A percentile compares a stretch with the other conserved stretches of the same genome.
phyloP scores from a whole-genome alignment of 2,888 invertebrate genomes.

The Helobdella robusta region DNA sequence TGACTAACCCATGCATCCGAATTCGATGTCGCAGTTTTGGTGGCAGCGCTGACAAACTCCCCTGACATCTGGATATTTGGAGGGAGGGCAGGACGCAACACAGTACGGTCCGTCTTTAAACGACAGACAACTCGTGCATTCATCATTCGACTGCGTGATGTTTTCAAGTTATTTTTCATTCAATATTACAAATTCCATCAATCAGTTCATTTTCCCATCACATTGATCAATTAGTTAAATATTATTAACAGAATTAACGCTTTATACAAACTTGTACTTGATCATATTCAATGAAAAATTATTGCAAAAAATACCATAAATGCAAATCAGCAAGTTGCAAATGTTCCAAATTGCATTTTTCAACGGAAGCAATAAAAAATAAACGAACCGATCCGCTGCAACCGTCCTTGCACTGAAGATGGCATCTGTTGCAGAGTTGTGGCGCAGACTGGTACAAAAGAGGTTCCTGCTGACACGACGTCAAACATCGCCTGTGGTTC shows the following conservation, averaged over 20 bases:
- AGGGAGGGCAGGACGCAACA: slow-evolving; percentile 23
- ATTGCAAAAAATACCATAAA: no score
- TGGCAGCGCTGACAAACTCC: slow-evolving; percentile 5
- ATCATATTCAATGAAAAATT: no score
- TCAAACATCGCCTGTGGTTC: slow-evolving; percentile 34
- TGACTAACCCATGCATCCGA: slow-evolving; percentile 12
- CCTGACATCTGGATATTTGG: slow-evolving; percentile 62
- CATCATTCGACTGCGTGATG: slow-evolving; percentile 59
- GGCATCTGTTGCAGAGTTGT: slow-evolving; percentile 73
- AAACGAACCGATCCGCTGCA: slow-evolving; percentile 66
- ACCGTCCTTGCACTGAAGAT: slow-evolving; percentile 69
- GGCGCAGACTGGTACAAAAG: slow-evolving; percentile 73
- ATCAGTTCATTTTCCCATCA: no score
- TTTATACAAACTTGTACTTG: no score
- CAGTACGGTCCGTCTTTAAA: slow-evolving; percentile 26
- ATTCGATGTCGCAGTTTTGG: neutral
- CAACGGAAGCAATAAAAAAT: no score
- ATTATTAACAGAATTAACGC: no score
- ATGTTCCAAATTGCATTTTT: no score
- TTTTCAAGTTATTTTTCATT: no score
- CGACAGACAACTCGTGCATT: slow-evolving; percentile 59
- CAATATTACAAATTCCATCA: no score
- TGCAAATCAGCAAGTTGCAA: no score
- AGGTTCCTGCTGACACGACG: slow-evolving; percentile 36
- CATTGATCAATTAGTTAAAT: no score